Conservation (phyloP, 2,113 vertebrate genomes). For the Tragulus kanchil region DNA sequence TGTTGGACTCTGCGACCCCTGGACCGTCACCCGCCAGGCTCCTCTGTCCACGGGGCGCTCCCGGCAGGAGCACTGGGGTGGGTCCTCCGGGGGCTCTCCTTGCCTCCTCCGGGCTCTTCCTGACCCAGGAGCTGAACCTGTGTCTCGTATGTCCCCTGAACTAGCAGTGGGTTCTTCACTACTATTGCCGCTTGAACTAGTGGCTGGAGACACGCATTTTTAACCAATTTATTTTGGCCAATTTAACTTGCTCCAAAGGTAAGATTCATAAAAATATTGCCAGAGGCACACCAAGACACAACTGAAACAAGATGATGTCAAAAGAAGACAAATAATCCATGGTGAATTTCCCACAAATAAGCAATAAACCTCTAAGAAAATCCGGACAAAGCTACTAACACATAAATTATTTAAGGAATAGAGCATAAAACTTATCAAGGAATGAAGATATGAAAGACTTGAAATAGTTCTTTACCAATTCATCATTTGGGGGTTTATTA, state of each 20-base stretch:
- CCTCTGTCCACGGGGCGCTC: not conserved
- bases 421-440: not conserved
- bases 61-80: not conserved
- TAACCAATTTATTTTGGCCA: not conserved
- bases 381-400: not conserved
- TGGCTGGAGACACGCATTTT: not conserved
- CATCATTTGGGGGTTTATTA: not conserved
- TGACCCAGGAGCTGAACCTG: not conserved
- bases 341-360: not conserved
- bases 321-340: not conserved
- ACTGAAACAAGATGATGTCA: not conserved
- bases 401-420: not conserved
- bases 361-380: not conserved
- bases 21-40: not conserved
- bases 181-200: not conserved
- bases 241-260: not conserved
- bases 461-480: not conserved
- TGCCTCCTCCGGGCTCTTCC: not conserved
- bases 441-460: not conserved
- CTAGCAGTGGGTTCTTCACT: not conserved
- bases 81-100: not conserved
- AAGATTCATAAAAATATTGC: not conserved
- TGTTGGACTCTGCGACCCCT: not conserved
- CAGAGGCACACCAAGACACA: not conserved
- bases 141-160: not conserved